A percentile compares a stretch with the other conserved stretches of the same genome.
These are phyloP conservation scores for Sylvia borin DNA, from an alignment of 2,797 vertebrate species.

Conservation along the genomic window DNA sequence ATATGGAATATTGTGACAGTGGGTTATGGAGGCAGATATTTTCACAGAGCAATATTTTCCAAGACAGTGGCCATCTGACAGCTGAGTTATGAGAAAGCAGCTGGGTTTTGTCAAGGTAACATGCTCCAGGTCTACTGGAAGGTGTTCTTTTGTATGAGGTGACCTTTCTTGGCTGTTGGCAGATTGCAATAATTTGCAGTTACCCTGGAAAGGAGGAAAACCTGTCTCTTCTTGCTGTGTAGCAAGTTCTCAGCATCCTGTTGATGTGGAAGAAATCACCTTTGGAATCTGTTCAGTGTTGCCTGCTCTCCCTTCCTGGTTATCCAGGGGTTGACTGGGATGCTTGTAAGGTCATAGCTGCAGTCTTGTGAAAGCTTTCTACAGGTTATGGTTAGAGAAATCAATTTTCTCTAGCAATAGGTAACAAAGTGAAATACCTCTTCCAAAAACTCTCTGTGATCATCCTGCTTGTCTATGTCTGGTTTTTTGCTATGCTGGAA, in stretches of 20 bases:
- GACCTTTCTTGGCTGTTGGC: neutral
- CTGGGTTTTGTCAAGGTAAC: neutral
- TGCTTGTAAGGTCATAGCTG: neutral
- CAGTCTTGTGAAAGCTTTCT: neutral
- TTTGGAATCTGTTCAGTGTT: neutral
- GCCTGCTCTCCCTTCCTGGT: neutral
- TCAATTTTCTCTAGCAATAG: neutral
- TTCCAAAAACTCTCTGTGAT: neutral
- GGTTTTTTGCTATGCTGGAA: neutral
- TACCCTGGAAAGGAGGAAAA: neutral
- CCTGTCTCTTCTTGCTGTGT: neutral
- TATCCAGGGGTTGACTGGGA: neutral
- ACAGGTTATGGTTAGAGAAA: neutral
- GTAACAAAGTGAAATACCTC: neutral
- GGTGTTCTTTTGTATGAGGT: neutral
- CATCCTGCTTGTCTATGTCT: neutral
- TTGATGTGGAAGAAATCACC: neutral
- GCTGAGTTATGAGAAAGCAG: neutral
- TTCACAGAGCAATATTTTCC: neutral
- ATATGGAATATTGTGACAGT: fast-evolving
- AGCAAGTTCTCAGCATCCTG: neutral
- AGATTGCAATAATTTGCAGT: neutral
- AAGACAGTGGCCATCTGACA: neutral
- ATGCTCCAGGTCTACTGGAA: neutral
- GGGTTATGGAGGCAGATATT: neutral